Conservation (phyloP, 2,797 vertebrate genomes). For the Danio choprae region DNA sequence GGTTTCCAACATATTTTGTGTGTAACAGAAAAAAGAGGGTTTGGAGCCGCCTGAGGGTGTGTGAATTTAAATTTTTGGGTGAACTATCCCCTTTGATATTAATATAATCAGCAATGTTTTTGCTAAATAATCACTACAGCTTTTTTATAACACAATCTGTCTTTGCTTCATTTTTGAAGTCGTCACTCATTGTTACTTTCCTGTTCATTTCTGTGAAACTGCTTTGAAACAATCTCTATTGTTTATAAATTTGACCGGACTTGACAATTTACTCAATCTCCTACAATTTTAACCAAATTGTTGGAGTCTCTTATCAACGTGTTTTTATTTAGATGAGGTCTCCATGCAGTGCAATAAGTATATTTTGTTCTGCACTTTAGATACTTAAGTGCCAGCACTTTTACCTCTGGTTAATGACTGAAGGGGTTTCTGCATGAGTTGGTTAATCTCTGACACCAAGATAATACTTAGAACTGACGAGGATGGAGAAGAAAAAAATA, state of each 20-base stretch:
- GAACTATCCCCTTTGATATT: too few species aligned
- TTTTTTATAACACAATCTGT: too few species aligned
- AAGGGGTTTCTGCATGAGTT: background rate
- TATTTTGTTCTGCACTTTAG: background rate
- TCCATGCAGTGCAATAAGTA: background rate
- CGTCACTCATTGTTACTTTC: too few species aligned
- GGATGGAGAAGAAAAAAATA: constrained; percentile 38
- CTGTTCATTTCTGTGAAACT: too few species aligned
- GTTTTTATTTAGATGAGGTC: background rate
- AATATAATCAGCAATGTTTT: too few species aligned
- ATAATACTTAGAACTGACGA: constrained; percentile 17
- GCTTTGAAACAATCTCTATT: background rate
- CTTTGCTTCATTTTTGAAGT: too few species aligned
- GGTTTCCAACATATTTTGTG: too few species aligned
- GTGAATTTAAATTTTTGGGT: too few species aligned
- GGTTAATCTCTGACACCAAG: constrained; percentile 10
- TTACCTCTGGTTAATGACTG: constrained; percentile 30
- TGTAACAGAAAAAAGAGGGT: too few species aligned
- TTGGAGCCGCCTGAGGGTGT: too few species aligned
- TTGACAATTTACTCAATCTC: background rate
- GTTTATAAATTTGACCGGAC: background rate
- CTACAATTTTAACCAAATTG: background rate
- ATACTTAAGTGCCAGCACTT: constrained; percentile 7
- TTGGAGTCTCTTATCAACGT: background rate
- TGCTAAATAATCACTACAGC: too few species aligned